Conservation (phyloP, 2,888 invertebrate species). For the Hydrotaea cyrtoneurina region DNA sequence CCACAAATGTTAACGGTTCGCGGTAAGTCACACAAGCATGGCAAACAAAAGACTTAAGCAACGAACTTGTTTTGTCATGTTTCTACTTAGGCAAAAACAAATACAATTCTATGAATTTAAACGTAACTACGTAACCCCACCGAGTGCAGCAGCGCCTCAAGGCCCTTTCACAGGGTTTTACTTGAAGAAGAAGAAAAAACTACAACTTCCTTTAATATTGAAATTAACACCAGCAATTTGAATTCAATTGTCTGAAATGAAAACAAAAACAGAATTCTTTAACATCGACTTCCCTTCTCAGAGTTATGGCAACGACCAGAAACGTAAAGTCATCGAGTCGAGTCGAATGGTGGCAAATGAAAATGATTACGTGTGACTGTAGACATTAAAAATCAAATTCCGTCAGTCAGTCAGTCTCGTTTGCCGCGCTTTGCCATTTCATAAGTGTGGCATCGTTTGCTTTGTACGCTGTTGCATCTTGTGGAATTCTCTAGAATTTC, state of each 20-base stretch:
- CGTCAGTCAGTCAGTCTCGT: background rate
- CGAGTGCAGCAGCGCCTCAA: background rate
- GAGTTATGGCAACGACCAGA: background rate
- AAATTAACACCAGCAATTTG: constrained; percentile 14
- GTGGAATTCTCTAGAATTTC: constrained; percentile 29
- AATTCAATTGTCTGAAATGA: background rate
- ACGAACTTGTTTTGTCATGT: constrained; percentile 44
- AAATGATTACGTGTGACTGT: background rate
- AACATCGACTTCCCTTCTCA: constrained; percentile 36
- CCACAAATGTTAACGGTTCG: background rate
- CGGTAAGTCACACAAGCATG: background rate
- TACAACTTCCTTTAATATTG: constrained; percentile 31
- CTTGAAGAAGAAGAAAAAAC: background rate
- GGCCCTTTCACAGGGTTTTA: background rate
- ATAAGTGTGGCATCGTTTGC: background rate
- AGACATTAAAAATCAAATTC: background rate
- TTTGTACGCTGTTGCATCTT: background rate
- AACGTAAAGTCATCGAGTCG: constrained; percentile 6
- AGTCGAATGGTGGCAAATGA: background rate
- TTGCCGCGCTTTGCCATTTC: background rate
- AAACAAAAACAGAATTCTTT: background rate
- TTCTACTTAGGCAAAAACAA: background rate
- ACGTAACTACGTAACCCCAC: background rate
- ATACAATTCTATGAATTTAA: background rate
- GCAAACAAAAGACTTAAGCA: constrained; percentile 51